phyloP scores from a whole-genome alignment of 2,113 vertebrate species.

The Rafetus swinhoei region DNA sequence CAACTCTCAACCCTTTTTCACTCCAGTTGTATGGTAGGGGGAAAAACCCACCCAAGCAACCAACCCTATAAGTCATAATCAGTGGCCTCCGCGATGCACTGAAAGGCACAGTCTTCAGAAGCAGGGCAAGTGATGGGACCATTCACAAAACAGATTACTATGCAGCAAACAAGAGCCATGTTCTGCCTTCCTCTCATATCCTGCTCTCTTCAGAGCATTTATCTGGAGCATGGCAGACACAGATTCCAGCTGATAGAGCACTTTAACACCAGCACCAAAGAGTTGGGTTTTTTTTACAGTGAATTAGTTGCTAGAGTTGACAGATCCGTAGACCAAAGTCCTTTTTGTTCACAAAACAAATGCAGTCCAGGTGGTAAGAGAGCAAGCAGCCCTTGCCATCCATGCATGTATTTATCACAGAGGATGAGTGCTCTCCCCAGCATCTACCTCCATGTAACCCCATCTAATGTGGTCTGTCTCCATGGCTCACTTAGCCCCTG shows the following conservation, averaged over 20 bases:
- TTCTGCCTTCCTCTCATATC: neutral
- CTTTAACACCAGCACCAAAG: slow-evolving; percentile 25
- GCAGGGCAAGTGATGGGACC: neutral
- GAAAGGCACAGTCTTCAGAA: neutral
- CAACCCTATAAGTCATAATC: neutral
- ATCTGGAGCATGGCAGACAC: slow-evolving; percentile 45
- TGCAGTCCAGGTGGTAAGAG: neutral
- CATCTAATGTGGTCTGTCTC: neutral
- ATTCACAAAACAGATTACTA: slow-evolving; percentile 33
- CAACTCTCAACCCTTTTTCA: neutral
- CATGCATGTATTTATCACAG: neutral
- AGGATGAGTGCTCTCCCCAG: neutral
- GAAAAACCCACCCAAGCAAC: neutral
- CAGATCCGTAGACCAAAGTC: neutral
- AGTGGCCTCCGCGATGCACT: neutral
- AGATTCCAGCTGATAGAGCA: slow-evolving; percentile 45
- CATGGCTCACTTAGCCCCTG: neutral
- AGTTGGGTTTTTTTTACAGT: neutral
- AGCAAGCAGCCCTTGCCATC: neutral
- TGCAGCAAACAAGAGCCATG: accelerated
- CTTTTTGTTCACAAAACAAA: neutral
- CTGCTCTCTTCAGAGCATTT: slow-evolving; percentile 12
- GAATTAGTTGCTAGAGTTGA: slow-evolving; percentile 22
- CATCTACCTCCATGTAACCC: neutral
- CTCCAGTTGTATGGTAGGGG: neutral